Evolutionary conservation across 2,888 invertebrate genomes (phyloP), one percentile per base, ranked within the genome.

Genomic region (Hydrotaea cyrtoneurina): DNA sequence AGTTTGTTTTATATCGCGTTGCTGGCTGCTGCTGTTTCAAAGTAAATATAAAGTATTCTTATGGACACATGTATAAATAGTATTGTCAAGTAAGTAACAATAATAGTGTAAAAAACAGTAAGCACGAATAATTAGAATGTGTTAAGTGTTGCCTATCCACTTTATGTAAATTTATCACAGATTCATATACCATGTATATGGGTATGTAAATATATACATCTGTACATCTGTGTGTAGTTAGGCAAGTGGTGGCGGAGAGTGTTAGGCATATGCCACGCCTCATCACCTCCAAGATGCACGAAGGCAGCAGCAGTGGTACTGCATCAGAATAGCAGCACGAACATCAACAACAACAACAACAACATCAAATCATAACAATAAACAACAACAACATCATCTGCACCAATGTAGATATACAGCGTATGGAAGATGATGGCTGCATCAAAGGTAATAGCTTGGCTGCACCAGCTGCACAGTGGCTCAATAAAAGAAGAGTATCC

Each of bases 81-180:
- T 57, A 66, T 83, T 72, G 78, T 75, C 80, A 80, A 86, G 82
- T 80, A 59, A 75, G 78, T 75, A 78, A 78, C 76, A 82, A 83
- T 83, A 89, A 90, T 90, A 89, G 90, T 89, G 89, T 87, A 88
- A 89, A 31, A 88, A 89, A n/a, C n/a, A 90, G 90, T 90, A 90
- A 90, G 90, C 90, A 89, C 89, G 90, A 90, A 90, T 91, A 90
- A 90, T 90, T 90, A 90, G 90, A 90, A 90, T 90, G 90, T 90
- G 90, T 90, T 91, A 90, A 90, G 91, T 90, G 90, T 90, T 90
- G 85, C 85, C 86, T 85, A 80, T 87, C 88, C 88, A 88, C 87
- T 87, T 82, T 85, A 86, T 86, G 83, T 74, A 87, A 88, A 88
- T 88, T 88, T 69, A 69, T 69, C 46, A 62, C 31, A 31, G 62